Percentiles rank a stretch among this genome's conserved stretches.
These are phyloP conservation scores for Glaucidium brasilianum DNA, from an alignment of 2,113 vertebrate genomes.

Conservation along the genomic window DNA sequence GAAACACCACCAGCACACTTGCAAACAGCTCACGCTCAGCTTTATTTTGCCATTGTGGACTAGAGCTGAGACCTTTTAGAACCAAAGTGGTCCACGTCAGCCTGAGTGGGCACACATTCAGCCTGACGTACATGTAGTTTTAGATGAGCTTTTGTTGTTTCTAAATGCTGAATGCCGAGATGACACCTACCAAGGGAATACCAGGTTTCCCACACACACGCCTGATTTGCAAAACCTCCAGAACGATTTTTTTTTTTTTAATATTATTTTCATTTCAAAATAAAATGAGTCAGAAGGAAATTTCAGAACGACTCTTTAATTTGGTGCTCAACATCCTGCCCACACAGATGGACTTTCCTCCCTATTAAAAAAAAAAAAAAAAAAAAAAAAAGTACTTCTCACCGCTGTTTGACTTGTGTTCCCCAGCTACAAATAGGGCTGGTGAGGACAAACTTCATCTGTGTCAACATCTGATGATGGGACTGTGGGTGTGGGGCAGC, in stretches of 20 bases:
- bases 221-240: neutral
- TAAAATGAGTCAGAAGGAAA: neutral
- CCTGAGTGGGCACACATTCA: neutral
- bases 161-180: neutral
- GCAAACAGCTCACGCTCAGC: neutral
- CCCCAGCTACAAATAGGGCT: neutral
- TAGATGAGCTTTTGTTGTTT: neutral
- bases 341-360: neutral
- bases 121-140: fast-evolving
- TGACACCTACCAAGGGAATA: neutral
- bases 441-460: neutral
- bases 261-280: neutral
- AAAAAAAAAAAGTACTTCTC: neutral
- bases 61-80: neutral
- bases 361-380: no score
- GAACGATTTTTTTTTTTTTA: neutral
- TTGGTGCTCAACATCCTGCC: neutral
- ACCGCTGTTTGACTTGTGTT: neutral
- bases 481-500: neutral
- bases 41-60: neutral
- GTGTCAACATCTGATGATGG: neutral
- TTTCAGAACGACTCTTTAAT: neutral
- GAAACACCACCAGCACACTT: neutral
- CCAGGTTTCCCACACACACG: neutral
- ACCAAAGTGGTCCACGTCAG: neutral